Conservation (phyloP, 2,888 invertebrate genomes). For the Lithosia quadra region DNA sequence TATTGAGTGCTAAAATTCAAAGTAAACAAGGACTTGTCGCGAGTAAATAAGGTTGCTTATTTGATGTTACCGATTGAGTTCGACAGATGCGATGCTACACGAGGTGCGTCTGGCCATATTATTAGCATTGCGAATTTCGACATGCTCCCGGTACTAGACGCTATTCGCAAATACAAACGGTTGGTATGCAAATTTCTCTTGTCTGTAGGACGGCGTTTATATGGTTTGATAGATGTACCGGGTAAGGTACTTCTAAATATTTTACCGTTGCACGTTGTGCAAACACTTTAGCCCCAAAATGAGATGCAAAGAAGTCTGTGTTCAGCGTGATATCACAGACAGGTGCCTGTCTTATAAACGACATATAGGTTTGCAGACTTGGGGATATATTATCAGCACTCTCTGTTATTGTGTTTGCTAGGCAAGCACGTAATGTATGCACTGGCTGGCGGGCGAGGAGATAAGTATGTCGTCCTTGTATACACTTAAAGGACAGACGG, state of each 20-base stretch:
- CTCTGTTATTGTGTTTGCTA: conserved; percentile 64
- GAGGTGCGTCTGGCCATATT: conserved; percentile 81
- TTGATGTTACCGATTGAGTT: conserved; percentile 54
- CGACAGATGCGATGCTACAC: conserved; percentile 68
- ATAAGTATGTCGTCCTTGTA: conserved; percentile 67
- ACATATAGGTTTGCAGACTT: conserved; percentile 41
- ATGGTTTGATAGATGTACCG: conserved; percentile 60
- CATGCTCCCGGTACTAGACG: conserved; percentile 75
- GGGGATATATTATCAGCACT: conserved; percentile 41
- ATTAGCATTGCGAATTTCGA: conserved; percentile 83
- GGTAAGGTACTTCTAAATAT: conserved; percentile 37
- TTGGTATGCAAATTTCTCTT: conserved; percentile 76
- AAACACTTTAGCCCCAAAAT: conserved; percentile 24
- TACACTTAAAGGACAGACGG: conserved; percentile 60
- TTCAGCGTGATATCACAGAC: conserved; percentile 31
- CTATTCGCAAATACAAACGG: conserved; percentile 76
- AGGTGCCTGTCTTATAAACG: conserved; percentile 34
- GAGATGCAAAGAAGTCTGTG: conserved; percentile 20
- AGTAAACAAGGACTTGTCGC: conserved; percentile 59
- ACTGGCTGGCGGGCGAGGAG: conserved; percentile 56
- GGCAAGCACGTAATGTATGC: conserved; percentile 64
- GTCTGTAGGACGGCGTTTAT: conserved; percentile 67
- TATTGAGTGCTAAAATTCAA: conserved; percentile 53
- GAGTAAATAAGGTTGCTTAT: conserved; percentile 62
- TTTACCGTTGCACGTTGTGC: conserved; percentile 15